phyloP scores from a whole-genome alignment of 2,888 invertebrate genomes.

The Volucella zonaria region DNA sequence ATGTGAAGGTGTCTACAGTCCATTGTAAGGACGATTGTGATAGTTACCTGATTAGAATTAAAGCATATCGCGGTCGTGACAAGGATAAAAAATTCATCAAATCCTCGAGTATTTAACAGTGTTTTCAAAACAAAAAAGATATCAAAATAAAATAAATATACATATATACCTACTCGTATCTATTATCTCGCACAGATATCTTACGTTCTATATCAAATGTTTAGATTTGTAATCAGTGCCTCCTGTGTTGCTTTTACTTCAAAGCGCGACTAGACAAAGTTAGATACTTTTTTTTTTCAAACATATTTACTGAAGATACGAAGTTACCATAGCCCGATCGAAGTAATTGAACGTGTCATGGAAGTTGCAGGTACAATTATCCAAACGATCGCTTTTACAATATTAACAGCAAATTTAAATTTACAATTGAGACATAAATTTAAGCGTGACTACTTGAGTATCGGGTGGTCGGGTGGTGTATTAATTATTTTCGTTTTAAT shows the following conservation, averaged over 20 bases:
- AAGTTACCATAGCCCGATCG: not conserved
- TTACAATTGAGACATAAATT: too few relatives aligned
- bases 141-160: not conserved
- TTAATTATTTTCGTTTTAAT: too few relatives aligned
- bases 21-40: slow-evolving; percentile 54
- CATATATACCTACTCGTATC: not conserved
- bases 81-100: slow-evolving; percentile 49
- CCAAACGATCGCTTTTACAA: slow-evolving; percentile 8
- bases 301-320: not conserved
- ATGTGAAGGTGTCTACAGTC: slow-evolving; percentile 63
- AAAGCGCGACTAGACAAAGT: not conserved
- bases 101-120: slow-evolving; percentile 62
- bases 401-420: not conserved
- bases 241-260: slow-evolving; percentile 3
- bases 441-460: too few relatives aligned
- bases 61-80: slow-evolving; percentile 58
- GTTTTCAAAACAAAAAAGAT: slow-evolving; percentile 6
- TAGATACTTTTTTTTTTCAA: slow-evolving; percentile 8
- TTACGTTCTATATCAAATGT: not conserved
- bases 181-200: slow-evolving; percentile 1
- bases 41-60: slow-evolving; percentile 61
- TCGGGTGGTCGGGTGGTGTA: too few relatives aligned
- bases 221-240: slow-evolving; percentile 16
- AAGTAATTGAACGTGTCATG: slow-evolving; percentile 43
- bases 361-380: slow-evolving; percentile 66